A percentile compares a stretch with the other conserved stretches of the same genome.
Conservation (phyloP, 1,140 invertebrate genomes). For the Cotesia vestalis region DNA sequence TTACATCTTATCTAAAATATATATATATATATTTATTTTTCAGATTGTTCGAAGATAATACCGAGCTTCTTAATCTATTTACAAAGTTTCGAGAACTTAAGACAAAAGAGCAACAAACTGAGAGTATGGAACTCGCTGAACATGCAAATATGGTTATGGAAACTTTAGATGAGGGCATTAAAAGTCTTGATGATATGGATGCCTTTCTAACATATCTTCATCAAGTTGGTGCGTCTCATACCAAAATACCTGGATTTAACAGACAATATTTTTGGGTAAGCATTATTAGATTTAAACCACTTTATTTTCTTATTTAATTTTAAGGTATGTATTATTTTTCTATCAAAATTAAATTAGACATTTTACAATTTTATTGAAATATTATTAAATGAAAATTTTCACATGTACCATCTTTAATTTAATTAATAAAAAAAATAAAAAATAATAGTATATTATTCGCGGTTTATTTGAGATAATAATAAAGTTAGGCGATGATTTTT, state of each 20-base stretch:
- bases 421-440: too few relatives aligned
- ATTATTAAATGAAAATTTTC: too few relatives aligned
- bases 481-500: too few relatives aligned
- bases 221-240: constrained; percentile 83
- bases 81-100: constrained; percentile 81
- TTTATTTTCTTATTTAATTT: too few relatives aligned
- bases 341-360: too few relatives aligned
- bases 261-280: constrained; percentile 88
- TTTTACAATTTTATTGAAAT: too few relatives aligned
- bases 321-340: too few relatives aligned
- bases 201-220: constrained; percentile 84
- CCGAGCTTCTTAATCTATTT: constrained; percentile 82
- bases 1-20: neutral
- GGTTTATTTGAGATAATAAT: too few relatives aligned
- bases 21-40: constrained; percentile 38
- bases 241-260: constrained; percentile 84
- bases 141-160: constrained; percentile 90
- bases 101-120: constrained; percentile 82
- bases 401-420: too few relatives aligned
- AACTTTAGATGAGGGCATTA: constrained; percentile 86
- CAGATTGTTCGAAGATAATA: constrained; percentile 89
- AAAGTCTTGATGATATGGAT: constrained; percentile 84
- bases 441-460: too few relatives aligned
- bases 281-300: constrained; percentile 30
- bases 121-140: constrained; percentile 82